Base-by-base conservation (phyloP, 1,140 invertebrate species). In the Camponotus floridanus region DNA sequence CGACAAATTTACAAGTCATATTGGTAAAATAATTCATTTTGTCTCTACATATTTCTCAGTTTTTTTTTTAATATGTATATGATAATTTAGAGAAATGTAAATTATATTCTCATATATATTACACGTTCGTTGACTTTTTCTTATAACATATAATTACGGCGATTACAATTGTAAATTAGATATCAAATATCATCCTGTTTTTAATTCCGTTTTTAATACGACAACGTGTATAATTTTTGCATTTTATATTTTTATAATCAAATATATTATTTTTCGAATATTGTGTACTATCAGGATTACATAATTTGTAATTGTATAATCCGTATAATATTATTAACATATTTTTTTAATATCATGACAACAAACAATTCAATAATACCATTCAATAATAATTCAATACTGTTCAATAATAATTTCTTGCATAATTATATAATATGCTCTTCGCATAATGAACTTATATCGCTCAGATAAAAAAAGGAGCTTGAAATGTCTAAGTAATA, bases 1-100 rank as follows among this genome's bases (percentile, higher is more conserved):
- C 36, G 84, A 86, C 87, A 79, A 87, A 73, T 87, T 86, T 84
- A 76, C 78, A 21, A 59, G 8, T 18, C 13, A 48, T 33, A 7
- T 9, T n/a, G 61, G 42, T 65, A 55, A 74, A 74, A 42, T 26
- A 51, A 85, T 65, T 85, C 57, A 65, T 78, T 78, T 15, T 33
- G 51, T 42, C 33, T 42, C 1, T 76, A 6, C 31, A 45, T 45
- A 42, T 62, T 76, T 45, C 31, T 57, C 15, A 6, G 51, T 39
- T 55, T 39, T 26, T 55, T 73, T 26, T 21, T 59, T 59, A 8
- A 31, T 26, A 26, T 26, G 26, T 26, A 26, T 26, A 26, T 39
- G 42, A 68, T 68, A 26, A 9, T 62, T 55, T 79, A 36, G 31
- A 39, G 31, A 65, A 51, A 39, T 15, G 45, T 48, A 26, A 67